These are phyloP conservation scores for Luffia ferchaultella DNA, from an alignment of 2,888 invertebrate species.

Conservation along the genomic window DNA sequence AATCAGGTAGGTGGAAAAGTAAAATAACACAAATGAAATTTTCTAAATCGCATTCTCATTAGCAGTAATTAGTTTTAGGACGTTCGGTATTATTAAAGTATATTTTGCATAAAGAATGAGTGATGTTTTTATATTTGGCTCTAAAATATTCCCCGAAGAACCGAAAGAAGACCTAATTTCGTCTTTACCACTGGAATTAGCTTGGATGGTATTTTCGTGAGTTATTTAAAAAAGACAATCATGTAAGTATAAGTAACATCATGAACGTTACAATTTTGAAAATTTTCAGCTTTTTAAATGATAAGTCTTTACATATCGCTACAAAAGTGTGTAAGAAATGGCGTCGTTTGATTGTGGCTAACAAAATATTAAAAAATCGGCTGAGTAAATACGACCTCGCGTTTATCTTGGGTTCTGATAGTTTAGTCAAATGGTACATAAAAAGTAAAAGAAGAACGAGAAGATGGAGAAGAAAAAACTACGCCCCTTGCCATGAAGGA, in stretches of 20 bases:
- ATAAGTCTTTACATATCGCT: slow-evolving; percentile 30
- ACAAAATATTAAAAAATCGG: slow-evolving; percentile 29
- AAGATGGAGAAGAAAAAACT: slow-evolving; percentile 16
- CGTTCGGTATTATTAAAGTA: no score
- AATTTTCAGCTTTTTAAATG: slow-evolving; percentile 40
- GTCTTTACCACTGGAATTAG: slow-evolving; percentile 44
- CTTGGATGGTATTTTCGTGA: slow-evolving; percentile 56
- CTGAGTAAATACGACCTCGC: slow-evolving; percentile 38
- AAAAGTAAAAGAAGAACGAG: slow-evolving; percentile 26
- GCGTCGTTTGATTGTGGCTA: slow-evolving; percentile 34
- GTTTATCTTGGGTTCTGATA: slow-evolving; percentile 34
- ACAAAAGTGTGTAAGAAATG: slow-evolving; percentile 27
- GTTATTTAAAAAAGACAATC: slow-evolving; percentile 18
- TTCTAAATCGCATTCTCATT: no score
- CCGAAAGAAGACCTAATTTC: slow-evolving; percentile 35
- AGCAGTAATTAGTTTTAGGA: no score
- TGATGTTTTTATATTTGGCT: slow-evolving; percentile 47
- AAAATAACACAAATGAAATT: no score
- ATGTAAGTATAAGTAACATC: background rate
- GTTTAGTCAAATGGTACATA: slow-evolving; percentile 30
- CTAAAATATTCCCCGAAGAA: slow-evolving; percentile 30
- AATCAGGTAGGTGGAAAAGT: background rate
- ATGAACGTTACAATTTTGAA: background rate
- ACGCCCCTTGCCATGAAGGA: background rate
- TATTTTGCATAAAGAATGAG: no score